These are phyloP conservation scores for Micoletzkya japonica DNA, from an alignment of 2,888 invertebrate species.

Conservation along the genomic window DNA sequence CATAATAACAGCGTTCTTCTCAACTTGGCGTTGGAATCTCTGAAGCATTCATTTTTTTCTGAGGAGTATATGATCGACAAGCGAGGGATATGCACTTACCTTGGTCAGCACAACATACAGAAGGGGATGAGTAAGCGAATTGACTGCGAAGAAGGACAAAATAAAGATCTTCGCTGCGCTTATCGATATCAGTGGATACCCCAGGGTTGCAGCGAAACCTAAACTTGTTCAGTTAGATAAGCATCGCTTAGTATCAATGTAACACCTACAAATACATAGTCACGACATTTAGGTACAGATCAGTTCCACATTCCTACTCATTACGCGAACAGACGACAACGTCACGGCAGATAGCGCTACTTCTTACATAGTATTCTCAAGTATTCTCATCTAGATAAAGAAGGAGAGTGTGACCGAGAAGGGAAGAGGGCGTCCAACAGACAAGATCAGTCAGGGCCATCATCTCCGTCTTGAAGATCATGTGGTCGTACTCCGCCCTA, in stretches of 20 bases:
- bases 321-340: too few relatives aligned
- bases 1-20: too few relatives aligned
- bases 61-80: too few relatives aligned
- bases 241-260: background rate
- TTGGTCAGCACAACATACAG: conserved; percentile 95
- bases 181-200: conserved; percentile 83
- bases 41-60: too few relatives aligned
- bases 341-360: background rate
- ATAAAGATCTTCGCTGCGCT: conserved; percentile 89
- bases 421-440: conserved; percentile 97
- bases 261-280: background rate
- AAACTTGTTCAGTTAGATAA: background rate
- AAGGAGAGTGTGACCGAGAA: conserved; percentile 67
- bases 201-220: conserved; percentile 83
- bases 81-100: too few relatives aligned
- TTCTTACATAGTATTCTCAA: background rate
- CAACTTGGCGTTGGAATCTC: too few relatives aligned
- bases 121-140: conserved; percentile 96
- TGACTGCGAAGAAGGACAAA: conserved; percentile 93
- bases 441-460: conserved; percentile 94
- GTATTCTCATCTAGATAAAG: too few relatives aligned
- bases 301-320: background rate
- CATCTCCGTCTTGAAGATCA: conserved; percentile 77
- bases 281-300: background rate
- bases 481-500: conserved; percentile 42